Evolutionary conservation across 2,797 vertebrate species (phyloP), one percentile per base, ranked within the genome.

Genomic region (Lacerta agilis): DNA sequence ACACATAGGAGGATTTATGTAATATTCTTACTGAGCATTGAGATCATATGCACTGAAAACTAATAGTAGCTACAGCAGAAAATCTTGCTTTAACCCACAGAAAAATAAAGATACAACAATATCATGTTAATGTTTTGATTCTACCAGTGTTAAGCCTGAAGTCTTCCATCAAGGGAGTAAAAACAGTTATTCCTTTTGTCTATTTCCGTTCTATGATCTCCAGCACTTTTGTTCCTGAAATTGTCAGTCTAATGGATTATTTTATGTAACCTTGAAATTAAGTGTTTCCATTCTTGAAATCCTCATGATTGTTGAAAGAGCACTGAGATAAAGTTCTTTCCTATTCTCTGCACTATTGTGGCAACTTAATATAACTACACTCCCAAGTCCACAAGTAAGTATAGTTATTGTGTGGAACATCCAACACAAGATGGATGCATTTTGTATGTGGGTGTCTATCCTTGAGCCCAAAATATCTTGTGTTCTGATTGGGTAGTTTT

Each of bases 71-170:
- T 77, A 72, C 23, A 8, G 29, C 18, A 69, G 67, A 49, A 83
- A 79, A 4, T 67, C n/a, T 45, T 86, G 13, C 49, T 64, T 20
- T n/a, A 77, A 29, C 33, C 17, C 33, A 9, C 55, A 29, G 27
- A 23, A 79, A n/a, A 41, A 75, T 45, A 73, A 73, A 87, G n/a
- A 41, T 25, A 23, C 20, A n/a, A 72, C 90, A 78, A 89, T 71
- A 64, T 67, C 64, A 79, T 84, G 83, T 91, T 83, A 92, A 87
- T 83, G 92, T 84, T 87, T 90, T 78, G 23, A 29, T 84, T 76
- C 79, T 66, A 77, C 36, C 49, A 82, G 88, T 83, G 94, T 87
- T 55, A 55, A 90, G 91, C 85, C 89, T 87, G 81, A 90, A 95
- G 91, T 49, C 90, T 95, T 90, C 90, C 90, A 94, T 86, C 90